phyloP scores from a whole-genome alignment of 2,797 vertebrate genomes.

The Tokudaia tokunoshimensis region DNA sequence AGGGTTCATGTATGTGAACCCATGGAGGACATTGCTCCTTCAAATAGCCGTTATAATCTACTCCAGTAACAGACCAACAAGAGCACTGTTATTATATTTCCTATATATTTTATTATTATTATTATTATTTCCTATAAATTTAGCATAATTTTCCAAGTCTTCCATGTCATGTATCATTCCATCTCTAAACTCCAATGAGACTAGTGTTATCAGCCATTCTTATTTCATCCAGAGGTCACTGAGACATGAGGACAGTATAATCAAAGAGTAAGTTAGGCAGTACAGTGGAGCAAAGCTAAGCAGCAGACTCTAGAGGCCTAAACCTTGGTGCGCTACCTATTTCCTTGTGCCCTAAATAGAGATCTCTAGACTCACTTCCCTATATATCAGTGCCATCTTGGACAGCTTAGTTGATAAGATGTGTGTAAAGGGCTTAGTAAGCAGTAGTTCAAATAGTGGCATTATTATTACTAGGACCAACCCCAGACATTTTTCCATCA shows the following conservation, averaged over 20 bases:
- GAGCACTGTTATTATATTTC: background rate
- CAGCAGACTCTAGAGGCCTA: background rate
- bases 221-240: conserved; percentile 37
- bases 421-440: background rate
- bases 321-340: background rate
- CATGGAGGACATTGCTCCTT: background rate
- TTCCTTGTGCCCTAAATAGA: conserved; percentile 24
- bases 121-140: background rate
- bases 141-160: background rate
- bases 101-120: background rate
- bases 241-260: background rate
- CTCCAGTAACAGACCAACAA: background rate
- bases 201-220: conserved; percentile 2
- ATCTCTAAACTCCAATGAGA: conserved; percentile 25
- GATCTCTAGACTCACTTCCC: conserved; percentile 6
- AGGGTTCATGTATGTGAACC: background rate
- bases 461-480: background rate
- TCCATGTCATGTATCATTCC: background rate
- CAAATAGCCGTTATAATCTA: background rate
- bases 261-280: background rate
- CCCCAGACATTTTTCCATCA: background rate
- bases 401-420: background rate
- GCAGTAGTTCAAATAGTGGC: background rate
- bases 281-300: background rate
- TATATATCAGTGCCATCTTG: background rate